Percentiles rank a stretch among this genome's conserved stretches.
phyloP scores from a whole-genome alignment of 2,888 invertebrate genomes.

The Oithona nana region DNA sequence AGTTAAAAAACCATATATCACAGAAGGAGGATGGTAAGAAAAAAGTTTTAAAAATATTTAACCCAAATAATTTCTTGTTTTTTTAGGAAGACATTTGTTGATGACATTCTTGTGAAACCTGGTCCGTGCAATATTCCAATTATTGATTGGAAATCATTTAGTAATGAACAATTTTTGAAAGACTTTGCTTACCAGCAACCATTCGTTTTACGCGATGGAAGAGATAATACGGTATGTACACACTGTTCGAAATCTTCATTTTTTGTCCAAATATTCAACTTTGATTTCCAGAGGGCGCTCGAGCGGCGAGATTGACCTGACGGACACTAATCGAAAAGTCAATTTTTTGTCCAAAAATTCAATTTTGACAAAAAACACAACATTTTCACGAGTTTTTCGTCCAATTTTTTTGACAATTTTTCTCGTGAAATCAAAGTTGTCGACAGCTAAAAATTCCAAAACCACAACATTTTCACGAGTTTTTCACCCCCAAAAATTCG shows the following conservation, averaged over 20 bases:
- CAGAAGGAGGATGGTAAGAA: conserved; percentile 1
- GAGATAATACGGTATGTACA: background rate
- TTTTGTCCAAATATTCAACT: too few species aligned
- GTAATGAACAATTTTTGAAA: conserved; percentile 18
- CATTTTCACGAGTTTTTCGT: too few species aligned
- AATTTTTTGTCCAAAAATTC: too few species aligned
- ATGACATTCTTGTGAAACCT: conserved; percentile 18
- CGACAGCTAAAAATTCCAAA: too few species aligned
- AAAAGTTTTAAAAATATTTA: background rate
- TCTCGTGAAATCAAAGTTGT: too few species aligned
- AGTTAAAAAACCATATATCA: background rate
- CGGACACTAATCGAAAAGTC: background rate
- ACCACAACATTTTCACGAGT: too few species aligned
- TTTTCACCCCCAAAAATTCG: too few species aligned
- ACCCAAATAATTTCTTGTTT: background rate
- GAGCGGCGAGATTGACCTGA: background rate
- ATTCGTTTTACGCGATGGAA: background rate
- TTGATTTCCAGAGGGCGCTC: background rate
- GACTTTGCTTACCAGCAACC: conserved; percentile 18
- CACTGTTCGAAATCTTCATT: too few species aligned
- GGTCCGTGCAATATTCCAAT: conserved; percentile 19
- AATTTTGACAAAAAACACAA: too few species aligned
- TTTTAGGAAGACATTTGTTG: conserved; percentile 17
- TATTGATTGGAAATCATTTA: conserved; percentile 12
- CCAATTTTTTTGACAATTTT: too few species aligned